Conservation (phyloP, 2,797 vertebrate genomes). For the Gallinago solitaria region DNA sequence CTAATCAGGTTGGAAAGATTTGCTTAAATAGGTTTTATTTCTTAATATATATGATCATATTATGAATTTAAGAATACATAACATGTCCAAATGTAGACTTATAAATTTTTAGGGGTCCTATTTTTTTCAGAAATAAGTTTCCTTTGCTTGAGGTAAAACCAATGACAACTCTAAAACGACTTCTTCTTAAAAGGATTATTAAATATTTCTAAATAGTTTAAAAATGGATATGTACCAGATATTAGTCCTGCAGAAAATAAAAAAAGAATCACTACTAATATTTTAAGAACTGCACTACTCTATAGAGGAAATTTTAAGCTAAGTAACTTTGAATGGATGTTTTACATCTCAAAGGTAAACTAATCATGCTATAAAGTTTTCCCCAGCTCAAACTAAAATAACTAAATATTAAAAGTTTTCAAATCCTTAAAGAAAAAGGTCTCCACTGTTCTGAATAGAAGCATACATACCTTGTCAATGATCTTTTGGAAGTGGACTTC, state of each 20-base stretch:
- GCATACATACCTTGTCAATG: slow-evolving; percentile 90
- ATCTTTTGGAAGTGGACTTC: slow-evolving; percentile 99
- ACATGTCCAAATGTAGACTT: neutral
- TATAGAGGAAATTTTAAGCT: neutral
- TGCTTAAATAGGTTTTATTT: neutral
- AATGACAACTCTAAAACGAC: neutral
- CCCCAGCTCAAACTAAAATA: neutral
- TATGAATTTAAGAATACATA: neutral
- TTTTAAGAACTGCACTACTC: neutral
- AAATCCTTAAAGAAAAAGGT: neutral
- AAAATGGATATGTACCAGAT: neutral
- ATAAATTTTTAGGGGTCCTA: neutral
- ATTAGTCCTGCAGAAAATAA: neutral
- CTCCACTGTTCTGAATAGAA: neutral
- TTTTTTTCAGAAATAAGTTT: neutral
- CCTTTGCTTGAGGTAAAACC: neutral
- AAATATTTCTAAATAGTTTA: neutral
- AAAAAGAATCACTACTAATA: neutral
- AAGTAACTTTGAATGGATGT: neutral
- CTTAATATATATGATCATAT: neutral
- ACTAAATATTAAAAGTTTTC: neutral
- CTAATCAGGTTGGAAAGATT: neutral
- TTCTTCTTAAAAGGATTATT: neutral
- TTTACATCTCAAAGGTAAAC: slow-evolving; percentile 9
- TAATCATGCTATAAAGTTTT: neutral